Conservation (phyloP, 2,888 invertebrate species). For the Oxytorus armatus region DNA sequence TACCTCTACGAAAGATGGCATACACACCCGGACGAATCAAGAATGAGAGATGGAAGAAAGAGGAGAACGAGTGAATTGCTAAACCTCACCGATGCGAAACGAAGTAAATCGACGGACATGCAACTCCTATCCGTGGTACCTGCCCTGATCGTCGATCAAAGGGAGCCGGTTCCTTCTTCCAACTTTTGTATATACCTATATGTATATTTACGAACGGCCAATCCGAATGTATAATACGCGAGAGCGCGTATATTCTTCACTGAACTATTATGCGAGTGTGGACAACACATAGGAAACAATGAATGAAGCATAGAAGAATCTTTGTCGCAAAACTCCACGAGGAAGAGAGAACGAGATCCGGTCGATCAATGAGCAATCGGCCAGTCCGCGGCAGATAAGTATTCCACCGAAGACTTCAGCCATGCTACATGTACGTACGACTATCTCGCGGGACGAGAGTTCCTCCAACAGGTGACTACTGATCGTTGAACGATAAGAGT, state of each 20-base stretch:
- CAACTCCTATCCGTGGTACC: slow-evolving; percentile 65
- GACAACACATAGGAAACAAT: slow-evolving; percentile 32
- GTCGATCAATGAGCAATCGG: slow-evolving; percentile 62
- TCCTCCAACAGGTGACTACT: slow-evolving; percentile 67
- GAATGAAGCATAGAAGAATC: slow-evolving; percentile 9
- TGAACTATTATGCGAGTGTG: slow-evolving; percentile 31
- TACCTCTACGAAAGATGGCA: slow-evolving; percentile 35
- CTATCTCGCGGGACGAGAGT: slow-evolving; percentile 53
- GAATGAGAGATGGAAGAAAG: slow-evolving; percentile 35
- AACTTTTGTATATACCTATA: slow-evolving; percentile 34
- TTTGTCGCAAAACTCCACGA: slow-evolving; percentile 26
- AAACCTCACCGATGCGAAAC: slow-evolving; percentile 63
- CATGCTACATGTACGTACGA: slow-evolving; percentile 6
- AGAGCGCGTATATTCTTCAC: slow-evolving; percentile 27
- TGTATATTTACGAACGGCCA: slow-evolving; percentile 18
- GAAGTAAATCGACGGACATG: slow-evolving; percentile 70
- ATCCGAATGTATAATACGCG: slow-evolving; percentile 59
- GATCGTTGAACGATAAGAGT: slow-evolving; percentile 32
- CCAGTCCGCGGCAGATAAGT: slow-evolving; percentile 25
- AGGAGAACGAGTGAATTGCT: slow-evolving; percentile 46
- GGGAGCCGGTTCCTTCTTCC: slow-evolving; percentile 62
- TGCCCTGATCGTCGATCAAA: slow-evolving; percentile 69
- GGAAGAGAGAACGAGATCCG: slow-evolving; percentile 22
- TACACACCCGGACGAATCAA: slow-evolving; percentile 18
- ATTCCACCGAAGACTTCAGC: slow-evolving; percentile 22